Conservation (phyloP, 1,140 invertebrate genomes). For the Pogonognathellus flavescens region DNA sequence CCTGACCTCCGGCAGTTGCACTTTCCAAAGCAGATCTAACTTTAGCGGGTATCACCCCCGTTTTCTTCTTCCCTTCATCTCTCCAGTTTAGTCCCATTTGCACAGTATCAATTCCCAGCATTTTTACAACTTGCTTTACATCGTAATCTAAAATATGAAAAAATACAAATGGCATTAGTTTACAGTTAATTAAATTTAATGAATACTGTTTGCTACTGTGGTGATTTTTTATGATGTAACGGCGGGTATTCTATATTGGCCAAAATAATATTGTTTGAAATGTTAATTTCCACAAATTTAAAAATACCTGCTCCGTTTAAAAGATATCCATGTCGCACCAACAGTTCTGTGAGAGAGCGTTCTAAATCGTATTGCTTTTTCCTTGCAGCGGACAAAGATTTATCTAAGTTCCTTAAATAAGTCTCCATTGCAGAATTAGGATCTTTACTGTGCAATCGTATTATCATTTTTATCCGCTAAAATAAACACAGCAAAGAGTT, state of each 20-base stretch:
- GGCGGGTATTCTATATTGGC: not conserved
- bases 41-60: slow-evolving; percentile 3
- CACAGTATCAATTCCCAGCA: slow-evolving; percentile 59
- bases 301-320: slow-evolving; percentile 59
- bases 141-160: slow-evolving; percentile 56
- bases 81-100: slow-evolving; percentile 53
- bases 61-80: slow-evolving; percentile 36
- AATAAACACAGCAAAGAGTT: not conserved
- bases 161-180: slow-evolving; percentile 8
- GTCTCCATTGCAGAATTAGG: slow-evolving; percentile 12
- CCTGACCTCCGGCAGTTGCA: slow-evolving; percentile 30
- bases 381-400: slow-evolving; percentile 30
- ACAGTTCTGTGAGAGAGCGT: slow-evolving; percentile 58
- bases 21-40: slow-evolving; percentile 41
- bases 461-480: slow-evolving; percentile 47
- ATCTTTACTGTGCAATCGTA: slow-evolving; percentile 33
- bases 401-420: slow-evolving; percentile 18
- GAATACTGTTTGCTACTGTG: not conserved
- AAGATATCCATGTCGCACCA: slow-evolving; percentile 63
- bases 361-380: slow-evolving; percentile 60
- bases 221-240: not conserved
- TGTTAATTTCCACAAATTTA: not conserved
- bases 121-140: slow-evolving; percentile 63
- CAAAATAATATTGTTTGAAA: not conserved
- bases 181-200: no score